Base-by-base conservation (phyloP, 92 coral and sea anemone species). In the Palythoa grandis region DNA sequence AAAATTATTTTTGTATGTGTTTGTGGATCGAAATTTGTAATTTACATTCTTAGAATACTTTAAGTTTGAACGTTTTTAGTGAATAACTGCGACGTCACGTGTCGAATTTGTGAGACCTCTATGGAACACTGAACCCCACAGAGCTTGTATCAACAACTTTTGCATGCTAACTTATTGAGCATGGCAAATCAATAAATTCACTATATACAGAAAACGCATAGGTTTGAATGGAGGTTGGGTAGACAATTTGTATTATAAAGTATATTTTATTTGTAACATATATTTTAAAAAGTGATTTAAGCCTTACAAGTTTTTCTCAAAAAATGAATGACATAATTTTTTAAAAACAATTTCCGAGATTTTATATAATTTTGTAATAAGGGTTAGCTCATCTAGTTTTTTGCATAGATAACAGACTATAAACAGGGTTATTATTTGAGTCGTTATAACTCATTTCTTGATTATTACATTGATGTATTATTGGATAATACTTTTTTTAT, bases 41-140 rank as follows among this genome's bases (percentile, higher is more conserved):
- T 66, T n/a, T 67, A 50, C 72, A 65, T 80, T 80, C 63, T 66
- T 80, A 11, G 53, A 80, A 80, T 80, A 40, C 22, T 80, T 78
- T 19, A 48, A 61, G 50, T 43, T 43, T 43, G 6, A 43, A 77
- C 10, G 70, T 77, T 78, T 80, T 20, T 35, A 43, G 61, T 23
- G 29, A 65, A 47, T 15, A 80, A 54, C 48, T 29, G 25, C 23
- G 73, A 79, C 11, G 84, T 79, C 74, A 79, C 69, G 58, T 79
- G 84, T 79, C 57, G 17, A 60, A 24, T 38, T 61, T 38, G 82
- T 15, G 53, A 38, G 69, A 14, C 35, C 15, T 57, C 22, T 38
- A 67, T 14, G 20, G 85, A n/a, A 38, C 52, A 40, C 16, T 19
- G 47, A 40, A 52, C 39, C n/a, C 25, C 17, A 50, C 4, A 13